These are phyloP conservation scores for Drosophila neotestacea DNA, from an alignment of 2,888 invertebrate genomes.

Conservation along the genomic window DNA sequence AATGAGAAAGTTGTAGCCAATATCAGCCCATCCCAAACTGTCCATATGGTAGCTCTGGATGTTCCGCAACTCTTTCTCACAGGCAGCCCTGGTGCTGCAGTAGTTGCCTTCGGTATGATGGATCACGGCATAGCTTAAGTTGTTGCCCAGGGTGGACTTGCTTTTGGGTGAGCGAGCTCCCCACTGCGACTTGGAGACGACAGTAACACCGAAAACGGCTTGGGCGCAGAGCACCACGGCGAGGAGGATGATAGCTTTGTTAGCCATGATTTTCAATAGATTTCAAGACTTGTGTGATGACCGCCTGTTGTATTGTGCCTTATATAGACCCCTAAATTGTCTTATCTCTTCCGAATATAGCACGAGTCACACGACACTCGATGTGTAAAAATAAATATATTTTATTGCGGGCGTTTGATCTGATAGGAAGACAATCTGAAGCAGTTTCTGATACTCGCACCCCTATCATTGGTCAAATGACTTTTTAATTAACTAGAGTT, in stretches of 20 bases:
- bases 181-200: slow-evolving; percentile 78
- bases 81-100: slow-evolving; percentile 69
- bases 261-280: slow-evolving; percentile 62
- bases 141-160: slow-evolving; percentile 58
- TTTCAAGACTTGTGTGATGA: slow-evolving; percentile 30
- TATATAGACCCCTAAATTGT: slow-evolving; percentile 47
- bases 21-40: slow-evolving; percentile 80
- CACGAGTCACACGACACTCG: slow-evolving; percentile 30
- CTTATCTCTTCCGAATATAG: slow-evolving; percentile 52
- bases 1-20: slow-evolving; percentile 82
- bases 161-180: slow-evolving; percentile 75
- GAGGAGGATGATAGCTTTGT: slow-evolving; percentile 62
- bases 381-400: slow-evolving; percentile 19
- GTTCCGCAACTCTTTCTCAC: slow-evolving; percentile 74
- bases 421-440: slow-evolving; percentile 60
- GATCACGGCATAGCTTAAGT: slow-evolving; percentile 73
- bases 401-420: slow-evolving; percentile 44
- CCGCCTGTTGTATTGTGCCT: slow-evolving; percentile 4
- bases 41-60: slow-evolving; percentile 83
- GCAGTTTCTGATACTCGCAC: slow-evolving; percentile 42
- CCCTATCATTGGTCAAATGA: slow-evolving; percentile 39
- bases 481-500: no score
- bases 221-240: slow-evolving; percentile 65
- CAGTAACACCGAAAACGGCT: slow-evolving; percentile 66
- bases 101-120: slow-evolving; percentile 81